These are phyloP conservation scores for Cryptocheilus praepositus DNA, from an alignment of 2,888 invertebrate species.

Conservation along the genomic window DNA sequence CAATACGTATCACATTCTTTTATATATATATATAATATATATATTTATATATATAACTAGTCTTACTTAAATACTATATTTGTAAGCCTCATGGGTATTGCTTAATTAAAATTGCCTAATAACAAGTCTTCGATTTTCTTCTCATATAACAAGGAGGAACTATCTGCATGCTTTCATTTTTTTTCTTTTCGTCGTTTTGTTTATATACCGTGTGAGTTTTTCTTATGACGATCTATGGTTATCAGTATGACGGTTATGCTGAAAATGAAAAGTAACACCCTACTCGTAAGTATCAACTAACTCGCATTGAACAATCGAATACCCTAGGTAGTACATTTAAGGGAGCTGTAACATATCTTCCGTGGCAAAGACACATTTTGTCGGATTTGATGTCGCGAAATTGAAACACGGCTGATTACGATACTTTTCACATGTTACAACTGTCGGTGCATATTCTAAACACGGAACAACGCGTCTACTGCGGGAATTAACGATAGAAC, in stretches of 20 bases:
- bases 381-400: no score
- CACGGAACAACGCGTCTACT: conserved; percentile 14
- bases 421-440: conserved; percentile 1
- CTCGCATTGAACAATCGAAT: conserved; percentile 34
- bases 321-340: conserved; percentile 26
- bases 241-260: conserved; percentile 35
- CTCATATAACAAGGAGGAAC: conserved; percentile 69
- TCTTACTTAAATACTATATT: conserved; percentile 60
- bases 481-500: no score
- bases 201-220: conserved; percentile 54
- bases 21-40: conserved; percentile 53
- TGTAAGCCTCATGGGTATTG: conserved; percentile 70
- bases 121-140: conserved; percentile 64
- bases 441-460: background rate
- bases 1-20: conserved; percentile 51
- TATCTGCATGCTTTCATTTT: conserved; percentile 66
- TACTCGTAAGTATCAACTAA: conserved; percentile 29
- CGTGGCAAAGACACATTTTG: no score
- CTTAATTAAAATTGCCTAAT: conserved; percentile 71
- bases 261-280: conserved; percentile 31
- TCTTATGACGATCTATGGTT: conserved; percentile 42
- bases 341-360: conserved; percentile 31
- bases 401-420: no score
- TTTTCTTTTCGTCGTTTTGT: conserved; percentile 32
- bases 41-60: conserved; percentile 56